phyloP scores from a whole-genome alignment of 2,888 invertebrate genomes.

The Lydus trimaculatus region DNA sequence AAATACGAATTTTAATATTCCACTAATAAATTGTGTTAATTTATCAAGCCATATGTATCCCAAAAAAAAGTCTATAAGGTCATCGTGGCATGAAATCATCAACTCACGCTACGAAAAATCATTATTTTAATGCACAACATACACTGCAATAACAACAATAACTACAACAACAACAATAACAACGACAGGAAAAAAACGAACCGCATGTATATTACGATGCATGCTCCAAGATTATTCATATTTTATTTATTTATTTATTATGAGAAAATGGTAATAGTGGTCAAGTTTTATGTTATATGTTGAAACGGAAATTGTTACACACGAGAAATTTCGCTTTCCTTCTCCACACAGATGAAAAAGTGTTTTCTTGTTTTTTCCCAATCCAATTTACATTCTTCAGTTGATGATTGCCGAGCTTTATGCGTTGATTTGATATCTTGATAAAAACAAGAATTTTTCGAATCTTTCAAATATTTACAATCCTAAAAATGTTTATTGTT shows the following conservation, averaged over 20 bases:
- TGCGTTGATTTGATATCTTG: background rate
- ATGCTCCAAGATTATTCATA: background rate
- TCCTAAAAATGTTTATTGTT: no score
- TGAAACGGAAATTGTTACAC: constrained; percentile 3
- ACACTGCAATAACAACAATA: background rate
- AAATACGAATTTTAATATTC: background rate
- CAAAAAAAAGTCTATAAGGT: background rate
- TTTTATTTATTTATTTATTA: constrained; percentile 6
- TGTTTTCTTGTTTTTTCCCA: background rate
- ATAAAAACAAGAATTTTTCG: background rate
- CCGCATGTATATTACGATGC: constrained; percentile 4
- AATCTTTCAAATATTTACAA: background rate
- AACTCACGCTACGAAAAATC: constrained; percentile 4
- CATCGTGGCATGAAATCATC: constrained; percentile 2
- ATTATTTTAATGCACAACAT: constrained; percentile 5
- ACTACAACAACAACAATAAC: background rate
- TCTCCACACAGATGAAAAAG: background rate
- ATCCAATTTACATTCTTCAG: background rate
- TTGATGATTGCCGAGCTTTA: background rate
- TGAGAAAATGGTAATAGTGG: constrained; percentile 6
- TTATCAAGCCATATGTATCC: background rate
- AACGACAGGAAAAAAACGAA: background rate
- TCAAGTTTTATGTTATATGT: background rate
- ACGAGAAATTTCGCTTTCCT: constrained; percentile 2
- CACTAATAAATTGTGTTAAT: background rate